phyloP scores from a whole-genome alignment of 2,797 vertebrate species.

The Fundulus diaphanus region DNA sequence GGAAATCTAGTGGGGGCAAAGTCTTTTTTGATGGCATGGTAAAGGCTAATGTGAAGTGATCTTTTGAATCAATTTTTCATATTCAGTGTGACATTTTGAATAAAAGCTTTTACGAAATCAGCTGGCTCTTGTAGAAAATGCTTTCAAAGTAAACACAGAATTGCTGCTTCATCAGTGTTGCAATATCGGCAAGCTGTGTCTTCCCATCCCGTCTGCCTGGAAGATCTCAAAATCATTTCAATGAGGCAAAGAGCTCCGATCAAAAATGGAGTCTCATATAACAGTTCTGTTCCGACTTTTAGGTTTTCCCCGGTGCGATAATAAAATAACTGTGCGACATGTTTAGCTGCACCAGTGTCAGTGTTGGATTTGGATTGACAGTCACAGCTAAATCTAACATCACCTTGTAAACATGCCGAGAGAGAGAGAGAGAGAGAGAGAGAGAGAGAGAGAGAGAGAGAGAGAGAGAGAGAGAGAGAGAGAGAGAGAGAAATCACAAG shows the following conservation, averaged over 20 bases:
- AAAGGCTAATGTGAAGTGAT: no score
- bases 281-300: constrained; percentile 50
- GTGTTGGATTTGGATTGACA: constrained; percentile 72
- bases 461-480: constrained; percentile 29
- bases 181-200: no score
- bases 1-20: not conserved
- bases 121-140: no score
- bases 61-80: no score
- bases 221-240: no score
- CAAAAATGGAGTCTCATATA: not conserved
- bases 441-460: constrained; percentile 23
- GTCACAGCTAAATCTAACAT: constrained; percentile 80
- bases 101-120: no score
- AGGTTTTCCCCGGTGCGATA: constrained; percentile 55
- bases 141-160: no score
- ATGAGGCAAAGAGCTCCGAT: no score
- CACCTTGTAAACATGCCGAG: constrained; percentile 46
- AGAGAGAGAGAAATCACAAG: constrained; percentile 18
- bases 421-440: constrained; percentile 29
- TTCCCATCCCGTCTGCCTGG: no score
- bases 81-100: no score
- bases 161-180: no score
- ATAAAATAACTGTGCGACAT: constrained; percentile 74
- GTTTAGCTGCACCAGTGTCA: constrained; percentile 73
- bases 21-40: not conserved